Base-by-base conservation (phyloP, 2,113 vertebrate species). In the Mesocricetus auratus region DNA sequence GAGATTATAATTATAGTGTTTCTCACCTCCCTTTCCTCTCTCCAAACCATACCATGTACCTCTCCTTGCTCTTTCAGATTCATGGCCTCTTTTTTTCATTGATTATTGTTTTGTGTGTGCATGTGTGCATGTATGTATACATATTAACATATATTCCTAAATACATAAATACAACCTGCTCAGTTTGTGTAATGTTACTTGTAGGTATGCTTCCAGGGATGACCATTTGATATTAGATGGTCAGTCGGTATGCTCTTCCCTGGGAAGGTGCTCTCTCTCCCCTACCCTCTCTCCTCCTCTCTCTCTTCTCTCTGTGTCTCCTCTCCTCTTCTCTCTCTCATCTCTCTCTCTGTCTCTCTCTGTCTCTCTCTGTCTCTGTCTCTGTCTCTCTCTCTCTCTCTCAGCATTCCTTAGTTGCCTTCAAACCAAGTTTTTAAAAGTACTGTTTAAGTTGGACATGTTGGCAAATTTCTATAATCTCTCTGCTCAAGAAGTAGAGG, bases 371-470 rank as follows among this genome's bases (percentile, higher is more conserved):
- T 56, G 7, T 15, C 53, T 56, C 53, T 15, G 2, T 56, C 29
- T 47, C 47, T 47, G 5, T 47, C 47, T 47, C 47, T 47, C 64
- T 16, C 36, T 26, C 47, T 56, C 81, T 4, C 81, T 60, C 81
- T 62, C 13, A 9, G 19, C 24, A 62, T 42, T 29, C 39, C n/a
- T 85, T 83, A 17, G 15, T 26, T 64, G 26, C 24, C 81, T 71
- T 81, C 58, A 97, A 96, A 85, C 39, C 31, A 88, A 60, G 22
- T 68, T 31, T 77, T 95, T 77, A 91, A 86, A 95, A 93, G 68
- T 62, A 91, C 11, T 90, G 58, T 79, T 66, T 94, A 36, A 58
- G 33, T 58, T 24, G 9, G 66, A 31, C 4, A 1, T 50, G 42
- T 10, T 24, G 29, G 31, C 12, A 1, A 22, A 71, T 83, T 24